Evolutionary conservation across 2,113 vertebrate species (phyloP).

Genomic region (Oostethus manadensis): DNA sequence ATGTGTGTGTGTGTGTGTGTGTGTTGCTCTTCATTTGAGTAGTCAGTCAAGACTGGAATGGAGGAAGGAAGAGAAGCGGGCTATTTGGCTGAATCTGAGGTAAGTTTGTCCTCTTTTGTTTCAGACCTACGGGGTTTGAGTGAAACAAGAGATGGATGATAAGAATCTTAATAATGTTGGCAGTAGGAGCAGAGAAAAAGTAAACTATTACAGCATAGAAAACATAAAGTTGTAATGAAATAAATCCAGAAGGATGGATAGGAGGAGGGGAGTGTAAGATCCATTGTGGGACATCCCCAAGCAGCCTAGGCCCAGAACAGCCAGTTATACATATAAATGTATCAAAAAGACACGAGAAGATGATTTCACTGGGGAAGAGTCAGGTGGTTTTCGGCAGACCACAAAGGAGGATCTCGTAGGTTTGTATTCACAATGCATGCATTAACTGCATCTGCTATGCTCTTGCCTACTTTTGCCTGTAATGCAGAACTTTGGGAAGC

Average conservation of each 20-base stretch:
- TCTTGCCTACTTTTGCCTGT: not conserved
- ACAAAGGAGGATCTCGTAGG: not conserved
- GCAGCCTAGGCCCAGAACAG: slow-evolving; percentile 1
- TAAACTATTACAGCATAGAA: not conserved
- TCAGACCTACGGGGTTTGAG: not conserved
- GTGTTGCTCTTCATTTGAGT: not conserved
- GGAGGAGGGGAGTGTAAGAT: not conserved
- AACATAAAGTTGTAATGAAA: not conserved
- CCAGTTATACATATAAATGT: slow-evolving; percentile 1
- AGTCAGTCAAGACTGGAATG: slow-evolving; percentile 1
- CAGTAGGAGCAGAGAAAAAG: not conserved
- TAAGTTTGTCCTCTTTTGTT: not conserved
- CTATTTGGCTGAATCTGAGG: not conserved
- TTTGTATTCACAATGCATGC: not conserved
- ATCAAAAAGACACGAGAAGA: not conserved
- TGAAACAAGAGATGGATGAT: too few species aligned
- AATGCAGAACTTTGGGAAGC: slow-evolving; percentile 1
- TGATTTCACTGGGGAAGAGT: not conserved
- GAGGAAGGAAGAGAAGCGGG: slow-evolving; percentile 4
- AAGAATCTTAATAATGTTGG: too few species aligned
- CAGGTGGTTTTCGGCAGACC: not conserved
- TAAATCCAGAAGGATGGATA: not conserved
- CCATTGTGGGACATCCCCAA: not conserved
- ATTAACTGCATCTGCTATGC: not conserved
- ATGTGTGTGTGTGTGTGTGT: not conserved